A percentile compares a stretch with the other conserved stretches of the same genome.
These are phyloP conservation scores for Hyperoplus lanceolatus DNA, from an alignment of 2,797 vertebrate genomes.

Conservation along the genomic window DNA sequence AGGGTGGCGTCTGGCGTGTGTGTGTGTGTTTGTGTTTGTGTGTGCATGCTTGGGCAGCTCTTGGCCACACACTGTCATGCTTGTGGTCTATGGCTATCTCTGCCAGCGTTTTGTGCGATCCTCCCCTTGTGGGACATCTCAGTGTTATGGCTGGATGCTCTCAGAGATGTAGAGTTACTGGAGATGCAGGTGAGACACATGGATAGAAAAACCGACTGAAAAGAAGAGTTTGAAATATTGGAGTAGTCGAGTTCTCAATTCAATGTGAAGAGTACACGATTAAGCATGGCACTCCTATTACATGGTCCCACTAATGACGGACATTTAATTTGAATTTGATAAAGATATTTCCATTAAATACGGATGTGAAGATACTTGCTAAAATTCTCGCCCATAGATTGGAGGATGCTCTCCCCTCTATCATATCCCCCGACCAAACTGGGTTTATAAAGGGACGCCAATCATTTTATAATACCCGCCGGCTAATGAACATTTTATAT, in stretches of 20 bases:
- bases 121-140: conserved; percentile 10
- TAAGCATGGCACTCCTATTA: neutral
- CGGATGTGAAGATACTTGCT: too few species aligned
- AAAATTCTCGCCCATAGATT: too few species aligned
- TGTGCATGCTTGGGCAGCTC: neutral
- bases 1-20: conserved; percentile 15
- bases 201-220: neutral
- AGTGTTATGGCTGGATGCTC: conserved; percentile 46
- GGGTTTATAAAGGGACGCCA: too few species aligned
- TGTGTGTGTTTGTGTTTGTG: conserved; percentile 6
- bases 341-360: neutral
- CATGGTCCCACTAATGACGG: neutral
- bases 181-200: conserved; percentile 2
- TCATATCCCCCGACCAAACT: too few species aligned
- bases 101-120: conserved; percentile 7
- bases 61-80: conserved; percentile 10
- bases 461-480: too few species aligned
- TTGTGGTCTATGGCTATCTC: neutral
- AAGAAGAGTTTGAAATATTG: neutral
- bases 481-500: too few species aligned
- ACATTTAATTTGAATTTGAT: neutral
- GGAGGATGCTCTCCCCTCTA: too few species aligned
- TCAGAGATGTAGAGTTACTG: conserved; percentile 5
- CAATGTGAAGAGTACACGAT: neutral
- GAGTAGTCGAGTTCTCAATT: neutral